Evolutionary conservation across 2,113 vertebrate genomes (phyloP), one percentile per base, ranked within the genome.

Genomic region (Scomber japonicus): DNA sequence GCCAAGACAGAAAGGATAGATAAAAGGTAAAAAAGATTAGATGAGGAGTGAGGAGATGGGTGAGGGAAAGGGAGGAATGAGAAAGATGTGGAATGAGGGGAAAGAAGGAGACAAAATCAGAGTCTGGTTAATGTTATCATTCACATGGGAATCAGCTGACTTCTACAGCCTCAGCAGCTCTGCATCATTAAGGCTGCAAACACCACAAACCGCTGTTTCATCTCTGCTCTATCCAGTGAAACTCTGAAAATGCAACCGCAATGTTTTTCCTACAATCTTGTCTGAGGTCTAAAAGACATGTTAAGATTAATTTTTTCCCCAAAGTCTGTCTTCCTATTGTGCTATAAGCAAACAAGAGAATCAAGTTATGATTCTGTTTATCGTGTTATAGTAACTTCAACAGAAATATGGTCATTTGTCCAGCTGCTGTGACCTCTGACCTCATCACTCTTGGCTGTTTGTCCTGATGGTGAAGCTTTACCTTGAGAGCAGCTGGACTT

Each of bases 191-290:
- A 50, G 14, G 27, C 48, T 78, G 59, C 13, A 51, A 50, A 74
- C 53, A 64, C 71, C 82, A 78, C 79, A 85, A 82, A 81, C 74
- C 48, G 1, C 74, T 11, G 65, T 14, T 78, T 75, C 35, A 59
- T 81, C 74, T 78, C 63, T 85, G 46, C 61, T 63, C 27, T 4
- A 24, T 21, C 8, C 14, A 51, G 60, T 53, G 55, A 78, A 71
- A 68, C 53, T 77, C 66, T 16, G 40, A 55, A 50, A 75, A 3
- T 66, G 31, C 51, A 64, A 78, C 85, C 87, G 75, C 83, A 40
- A 19, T 10, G 17, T 64, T 67, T 75, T 40, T 75, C 35, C 68
- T 55, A 10, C 19, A 79, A 65, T 48, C 69, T 50, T 24, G n/a
- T 75, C 76, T 75, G 72, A 81, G 70, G 77, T 76, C 76, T 35